These are phyloP conservation scores for Nycteola revayana DNA, from an alignment of 2,888 invertebrate genomes.

Conservation along the genomic window DNA sequence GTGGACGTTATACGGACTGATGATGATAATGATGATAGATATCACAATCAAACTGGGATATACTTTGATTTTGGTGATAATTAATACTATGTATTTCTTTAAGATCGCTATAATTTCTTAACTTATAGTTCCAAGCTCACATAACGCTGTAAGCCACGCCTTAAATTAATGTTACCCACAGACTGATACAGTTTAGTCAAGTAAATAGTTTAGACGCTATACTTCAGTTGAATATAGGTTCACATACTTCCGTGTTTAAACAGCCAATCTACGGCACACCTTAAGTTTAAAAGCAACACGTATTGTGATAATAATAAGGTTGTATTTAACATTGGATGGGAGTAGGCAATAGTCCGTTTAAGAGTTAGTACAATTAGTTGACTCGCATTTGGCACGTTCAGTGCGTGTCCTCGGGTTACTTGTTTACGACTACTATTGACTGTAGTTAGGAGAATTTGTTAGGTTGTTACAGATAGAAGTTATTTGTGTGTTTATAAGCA, in stretches of 20 bases:
- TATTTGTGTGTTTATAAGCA: too few relatives aligned
- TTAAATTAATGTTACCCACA: constrained; percentile 31
- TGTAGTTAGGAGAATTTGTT: constrained; percentile 4
- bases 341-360: too few relatives aligned
- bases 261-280: too few relatives aligned
- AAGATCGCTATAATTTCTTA: neutral
- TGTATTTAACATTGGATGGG: too few relatives aligned
- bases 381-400: neutral
- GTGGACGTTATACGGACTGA: too few relatives aligned
- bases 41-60: too few relatives aligned
- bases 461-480: neutral
- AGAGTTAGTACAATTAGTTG: neutral
- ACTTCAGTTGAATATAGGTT: constrained; percentile 1
- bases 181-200: constrained; percentile 31
- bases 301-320: too few relatives aligned
- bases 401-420: neutral
- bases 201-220: neutral
- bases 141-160: constrained; percentile 18
- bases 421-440: constrained; percentile 5
- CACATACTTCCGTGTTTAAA: neutral
- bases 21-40: too few relatives aligned
- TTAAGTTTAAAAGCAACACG: too few relatives aligned
- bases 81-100: too few relatives aligned
- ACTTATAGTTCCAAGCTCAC: constrained; percentile 1
- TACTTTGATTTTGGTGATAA: too few relatives aligned